These are phyloP conservation scores for Oreonectes daqikongensis DNA, from an alignment of 2,797 vertebrate species.

Conservation along the genomic window DNA sequence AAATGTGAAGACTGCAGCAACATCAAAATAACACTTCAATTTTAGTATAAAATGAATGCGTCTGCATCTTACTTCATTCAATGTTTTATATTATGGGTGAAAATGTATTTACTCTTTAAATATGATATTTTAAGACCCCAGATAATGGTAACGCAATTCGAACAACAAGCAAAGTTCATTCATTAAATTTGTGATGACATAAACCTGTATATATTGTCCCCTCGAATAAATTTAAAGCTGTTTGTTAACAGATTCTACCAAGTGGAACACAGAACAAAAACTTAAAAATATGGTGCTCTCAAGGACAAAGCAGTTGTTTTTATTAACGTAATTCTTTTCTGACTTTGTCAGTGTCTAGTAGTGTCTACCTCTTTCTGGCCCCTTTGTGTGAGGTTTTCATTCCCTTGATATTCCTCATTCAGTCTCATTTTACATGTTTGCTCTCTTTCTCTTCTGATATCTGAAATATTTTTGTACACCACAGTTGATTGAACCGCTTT, in stretches of 20 bases:
- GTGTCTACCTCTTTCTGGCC: constrained; percentile 47
- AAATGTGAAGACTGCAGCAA: not conserved
- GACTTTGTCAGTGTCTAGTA: constrained; percentile 28
- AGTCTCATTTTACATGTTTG: constrained; percentile 27
- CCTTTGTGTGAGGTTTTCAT: constrained; percentile 50
- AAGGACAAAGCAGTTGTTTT: not conserved
- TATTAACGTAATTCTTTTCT: constrained; percentile 2
- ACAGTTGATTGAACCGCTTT: constrained; percentile 42
- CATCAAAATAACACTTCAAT: not conserved
- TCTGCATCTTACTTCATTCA: not conserved
- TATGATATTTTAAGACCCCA: not conserved
- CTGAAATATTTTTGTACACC: constrained; percentile 13
- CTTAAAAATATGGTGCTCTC: not conserved
- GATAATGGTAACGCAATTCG: not conserved
- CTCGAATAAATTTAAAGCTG: too few species aligned
- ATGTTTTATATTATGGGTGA: not conserved
- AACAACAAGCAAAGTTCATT: too few species aligned
- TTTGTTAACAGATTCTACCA: too few species aligned
- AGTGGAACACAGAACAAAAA: too few species aligned
- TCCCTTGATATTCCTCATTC: constrained; percentile 38
- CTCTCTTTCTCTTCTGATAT: constrained; percentile 25
- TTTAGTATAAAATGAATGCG: too few species aligned
- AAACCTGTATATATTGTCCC: too few species aligned
- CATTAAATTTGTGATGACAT: too few species aligned
- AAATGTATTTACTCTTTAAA: not conserved